Evolutionary conservation across 2,888 invertebrate species (phyloP).

Genomic region (Melinopterus prodromus): DNA sequence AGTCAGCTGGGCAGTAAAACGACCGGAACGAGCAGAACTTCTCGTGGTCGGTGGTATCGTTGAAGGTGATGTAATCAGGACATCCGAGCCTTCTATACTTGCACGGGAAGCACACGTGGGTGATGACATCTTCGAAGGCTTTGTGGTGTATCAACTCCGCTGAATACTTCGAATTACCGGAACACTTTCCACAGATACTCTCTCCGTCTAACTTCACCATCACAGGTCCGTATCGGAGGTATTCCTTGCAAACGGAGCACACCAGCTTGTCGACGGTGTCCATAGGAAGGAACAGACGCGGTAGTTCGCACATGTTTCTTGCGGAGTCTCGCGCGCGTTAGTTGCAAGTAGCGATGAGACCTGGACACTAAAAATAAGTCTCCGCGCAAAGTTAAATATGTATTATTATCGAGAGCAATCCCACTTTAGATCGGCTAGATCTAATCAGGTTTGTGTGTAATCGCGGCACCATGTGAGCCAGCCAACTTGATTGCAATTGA

Average conservation of each 20-base stretch:
- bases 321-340: neutral
- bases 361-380: neutral
- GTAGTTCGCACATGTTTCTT: constrained; percentile 30
- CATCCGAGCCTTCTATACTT: constrained; percentile 32
- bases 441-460: neutral
- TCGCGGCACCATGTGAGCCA: neutral
- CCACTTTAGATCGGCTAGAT: neutral
- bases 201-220: constrained; percentile 31
- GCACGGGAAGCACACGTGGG: constrained; percentile 30
- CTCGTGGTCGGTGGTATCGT: constrained; percentile 32
- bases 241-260: constrained; percentile 34
- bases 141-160: constrained; percentile 22
- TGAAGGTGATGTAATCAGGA: constrained; percentile 27
- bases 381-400: neutral
- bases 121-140: constrained; percentile 29
- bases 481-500: neutral
- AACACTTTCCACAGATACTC: constrained; percentile 36
- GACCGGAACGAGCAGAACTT: constrained; percentile 27
- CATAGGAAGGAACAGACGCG: constrained; percentile 25
- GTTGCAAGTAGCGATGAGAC: neutral
- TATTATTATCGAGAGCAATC: neutral
- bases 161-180: constrained; percentile 24
- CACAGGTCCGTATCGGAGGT: constrained; percentile 30
- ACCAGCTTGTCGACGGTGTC: constrained; percentile 30
- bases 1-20: constrained; percentile 31